Conservation (phyloP, 2,113 vertebrate species). For the Psophia crepitans region DNA sequence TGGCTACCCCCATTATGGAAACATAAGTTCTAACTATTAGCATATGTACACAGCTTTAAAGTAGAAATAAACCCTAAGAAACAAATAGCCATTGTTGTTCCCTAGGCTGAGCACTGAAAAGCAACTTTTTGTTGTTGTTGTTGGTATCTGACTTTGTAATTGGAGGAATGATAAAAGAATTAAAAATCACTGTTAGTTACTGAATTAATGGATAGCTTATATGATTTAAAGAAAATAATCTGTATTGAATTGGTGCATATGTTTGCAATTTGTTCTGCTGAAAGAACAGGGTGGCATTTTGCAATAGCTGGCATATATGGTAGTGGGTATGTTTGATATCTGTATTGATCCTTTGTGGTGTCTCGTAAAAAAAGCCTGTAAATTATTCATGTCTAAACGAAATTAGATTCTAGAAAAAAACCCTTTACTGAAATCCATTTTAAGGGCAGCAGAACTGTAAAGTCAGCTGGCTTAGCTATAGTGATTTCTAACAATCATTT, state of each 20-base stretch:
- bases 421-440: conserved; percentile 26
- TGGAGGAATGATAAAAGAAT: background rate
- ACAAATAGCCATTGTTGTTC: background rate
- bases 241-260: background rate
- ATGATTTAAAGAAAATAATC: conserved; percentile 3
- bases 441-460: conserved; percentile 48
- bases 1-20: background rate
- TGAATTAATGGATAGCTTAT: background rate
- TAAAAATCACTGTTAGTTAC: background rate
- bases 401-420: conserved; percentile 35
- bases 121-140: background rate
- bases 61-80: background rate
- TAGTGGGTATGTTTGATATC: conserved; percentile 17
- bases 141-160: background rate
- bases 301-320: background rate
- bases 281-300: background rate
- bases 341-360: conserved; percentile 60
- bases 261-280: background rate
- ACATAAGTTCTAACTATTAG: background rate
- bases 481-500: conserved; percentile 47
- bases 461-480: conserved; percentile 47
- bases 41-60: background rate
- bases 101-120: background rate
- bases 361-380: conserved; percentile 55
- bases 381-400: conserved; percentile 68